Evolutionary conservation across 92 coral and sea anemone genomes (phyloP).

Genomic region (Bergia sp.): DNA sequence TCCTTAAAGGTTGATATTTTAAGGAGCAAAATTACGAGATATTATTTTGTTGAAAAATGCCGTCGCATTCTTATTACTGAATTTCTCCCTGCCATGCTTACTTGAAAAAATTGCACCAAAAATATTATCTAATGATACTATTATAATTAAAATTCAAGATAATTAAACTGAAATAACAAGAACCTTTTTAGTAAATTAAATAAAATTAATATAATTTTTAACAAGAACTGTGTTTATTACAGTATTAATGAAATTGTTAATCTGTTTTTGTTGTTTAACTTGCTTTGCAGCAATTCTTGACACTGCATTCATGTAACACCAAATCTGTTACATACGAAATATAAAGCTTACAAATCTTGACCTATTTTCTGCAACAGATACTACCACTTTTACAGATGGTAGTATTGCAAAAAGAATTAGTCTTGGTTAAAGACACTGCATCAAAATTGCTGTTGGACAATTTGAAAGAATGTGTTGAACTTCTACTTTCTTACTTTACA

Average conservation of each 20-base stretch:
- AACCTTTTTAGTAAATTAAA: no score
- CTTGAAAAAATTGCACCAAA: background rate
- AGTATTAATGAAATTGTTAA: background rate
- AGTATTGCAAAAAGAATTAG: background rate
- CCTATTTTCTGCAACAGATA: background rate
- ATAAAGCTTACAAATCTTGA: no score
- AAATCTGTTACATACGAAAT: background rate
- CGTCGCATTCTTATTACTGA: no score
- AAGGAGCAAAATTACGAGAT: no score
- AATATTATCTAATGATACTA: background rate
- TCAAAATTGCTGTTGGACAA: background rate
- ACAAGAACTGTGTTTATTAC: no score
- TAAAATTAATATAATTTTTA: no score
- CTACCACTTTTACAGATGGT: no score
- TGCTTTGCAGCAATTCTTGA: background rate
- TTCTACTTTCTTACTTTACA: background rate
- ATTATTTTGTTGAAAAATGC: no score
- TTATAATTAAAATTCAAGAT: background rate
- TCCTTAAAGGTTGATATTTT: no score
- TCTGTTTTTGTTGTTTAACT: background rate
- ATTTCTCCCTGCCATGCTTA: background rate
- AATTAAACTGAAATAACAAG: background rate
- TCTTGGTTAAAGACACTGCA: background rate
- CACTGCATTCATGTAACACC: background rate
- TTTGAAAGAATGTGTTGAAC: background rate